Percentiles rank a stretch among this genome's conserved stretches.
These are phyloP conservation scores for Samia ricini DNA, from an alignment of 1,140 invertebrate genomes.

Conservation along the genomic window DNA sequence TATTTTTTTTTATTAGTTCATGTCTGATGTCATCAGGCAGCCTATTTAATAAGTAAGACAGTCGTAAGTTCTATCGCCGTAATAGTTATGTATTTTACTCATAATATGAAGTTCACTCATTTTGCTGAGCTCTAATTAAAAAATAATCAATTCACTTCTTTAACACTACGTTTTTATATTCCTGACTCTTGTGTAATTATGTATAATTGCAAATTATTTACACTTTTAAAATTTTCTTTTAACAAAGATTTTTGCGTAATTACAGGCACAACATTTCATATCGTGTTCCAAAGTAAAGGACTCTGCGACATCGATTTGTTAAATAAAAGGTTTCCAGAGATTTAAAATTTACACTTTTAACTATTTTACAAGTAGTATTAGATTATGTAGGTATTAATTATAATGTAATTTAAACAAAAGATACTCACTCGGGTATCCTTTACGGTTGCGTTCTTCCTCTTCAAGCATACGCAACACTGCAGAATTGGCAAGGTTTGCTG, in stretches of 20 bases:
- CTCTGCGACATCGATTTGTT: background rate
- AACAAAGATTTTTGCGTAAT: slow-evolving; percentile 9
- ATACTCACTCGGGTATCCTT: slow-evolving; percentile 80
- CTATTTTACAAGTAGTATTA: background rate
- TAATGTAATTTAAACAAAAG: background rate
- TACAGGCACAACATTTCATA: background rate
- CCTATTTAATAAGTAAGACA: no score
- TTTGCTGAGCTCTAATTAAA: no score
- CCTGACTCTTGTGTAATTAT: no score
- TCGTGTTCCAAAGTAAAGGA: slow-evolving; percentile 7
- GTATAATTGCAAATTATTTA: background rate
- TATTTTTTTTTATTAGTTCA: no score
- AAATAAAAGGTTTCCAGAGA: background rate
- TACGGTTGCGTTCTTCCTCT: slow-evolving; percentile 84
- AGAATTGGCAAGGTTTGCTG: slow-evolving; percentile 88
- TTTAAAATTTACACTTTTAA: background rate
- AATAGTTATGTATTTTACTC: no score
- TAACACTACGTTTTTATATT: no score
- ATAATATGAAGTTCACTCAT: no score
- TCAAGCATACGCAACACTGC: slow-evolving; percentile 89
- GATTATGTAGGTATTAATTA: background rate
- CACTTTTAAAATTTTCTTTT: background rate
- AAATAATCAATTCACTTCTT: no score
- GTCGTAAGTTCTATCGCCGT: no score
- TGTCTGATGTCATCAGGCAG: no score